Evolutionary conservation across 2,113 vertebrate species (phyloP), one percentile per base, ranked within the genome.

Genomic region (Cygnus atratus): DNA sequence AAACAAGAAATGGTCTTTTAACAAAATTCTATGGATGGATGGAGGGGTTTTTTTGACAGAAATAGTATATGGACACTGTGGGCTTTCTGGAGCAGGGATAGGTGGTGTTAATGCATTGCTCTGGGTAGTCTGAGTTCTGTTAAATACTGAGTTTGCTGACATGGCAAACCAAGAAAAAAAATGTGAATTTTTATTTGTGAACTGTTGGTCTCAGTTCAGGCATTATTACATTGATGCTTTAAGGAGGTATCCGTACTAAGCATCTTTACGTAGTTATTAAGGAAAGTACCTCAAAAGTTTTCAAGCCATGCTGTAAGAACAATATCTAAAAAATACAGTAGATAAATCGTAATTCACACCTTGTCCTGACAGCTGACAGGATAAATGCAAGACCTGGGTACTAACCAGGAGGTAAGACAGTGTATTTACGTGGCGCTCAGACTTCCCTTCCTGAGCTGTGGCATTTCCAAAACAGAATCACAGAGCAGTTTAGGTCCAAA

Each of bases 261-360:
- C 55, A 8, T 76, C 37, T 70, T 22, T 80, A 79, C 13, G 2
- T 63, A 63, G 58, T 63, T 16, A 28, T 61, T 52, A 39, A 33
- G 28, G 31, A 31, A 65, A 52, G 8, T 86, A 26, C 19, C 3
- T 73, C 31, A 44, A 22, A 43, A 78, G 17, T 67, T 93, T 59
- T 75, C 0, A 1, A 90, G 13, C n/a, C 3, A 3, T 76, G 25
- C 8, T 0, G 0, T 33, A 59, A 67, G 6, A 83, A 50, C 54
- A 83, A 22, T 58, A n/a, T 52, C 25, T 31, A 71, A 11, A 20
- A 70, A 0, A 1, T 41, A 3, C 6, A 22, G 37, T 72, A 79
- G 52, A n/a, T 66, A 55, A 39, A n/a, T 11, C 46, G 9, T 84
- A 12, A n/a, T 41, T 87, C 54, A 61, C 28, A 41, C 28, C 13